Percentiles rank a stretch among this genome's conserved stretches.
These are phyloP conservation scores for Pempheris klunzingeri DNA, from an alignment of 2,797 vertebrate species.

Conservation along the genomic window DNA sequence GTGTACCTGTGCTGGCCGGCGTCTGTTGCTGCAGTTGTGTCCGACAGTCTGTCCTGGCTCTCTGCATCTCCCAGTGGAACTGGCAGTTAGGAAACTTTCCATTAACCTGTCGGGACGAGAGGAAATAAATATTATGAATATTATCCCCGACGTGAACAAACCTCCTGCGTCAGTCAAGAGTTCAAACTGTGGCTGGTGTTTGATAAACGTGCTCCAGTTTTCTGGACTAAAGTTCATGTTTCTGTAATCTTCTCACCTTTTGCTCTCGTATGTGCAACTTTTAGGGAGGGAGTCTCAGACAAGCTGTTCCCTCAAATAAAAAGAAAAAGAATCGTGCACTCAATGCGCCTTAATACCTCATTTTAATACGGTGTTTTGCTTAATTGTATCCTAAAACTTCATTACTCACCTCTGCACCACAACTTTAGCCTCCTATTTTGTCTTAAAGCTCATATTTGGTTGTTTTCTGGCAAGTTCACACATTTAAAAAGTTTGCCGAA, in stretches of 20 bases:
- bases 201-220: constrained; percentile 25
- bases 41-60: constrained; percentile 63
- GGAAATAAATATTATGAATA: constrained; percentile 39
- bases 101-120: constrained; percentile 54
- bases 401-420: too few relatives aligned
- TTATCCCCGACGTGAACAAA: constrained; percentile 41
- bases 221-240: constrained; percentile 34
- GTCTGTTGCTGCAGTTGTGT: constrained; percentile 46
- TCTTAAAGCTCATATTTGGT: background rate
- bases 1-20: constrained; percentile 28
- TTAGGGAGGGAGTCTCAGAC: background rate
- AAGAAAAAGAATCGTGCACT: too few relatives aligned
- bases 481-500: background rate
- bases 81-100: constrained; percentile 74
- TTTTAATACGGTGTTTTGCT: background rate
- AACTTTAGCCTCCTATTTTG: too few relatives aligned
- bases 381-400: background rate
- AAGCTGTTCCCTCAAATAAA: background rate
- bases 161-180: constrained; percentile 17
- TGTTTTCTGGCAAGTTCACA: background rate
- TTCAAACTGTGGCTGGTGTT: constrained; percentile 16
- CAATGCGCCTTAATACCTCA: too few relatives aligned
- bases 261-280: too few relatives aligned
- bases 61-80: constrained; percentile 77
- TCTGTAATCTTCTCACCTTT: background rate